phyloP scores from a whole-genome alignment of 2,113 vertebrate genomes.

The Aix galericulata region DNA sequence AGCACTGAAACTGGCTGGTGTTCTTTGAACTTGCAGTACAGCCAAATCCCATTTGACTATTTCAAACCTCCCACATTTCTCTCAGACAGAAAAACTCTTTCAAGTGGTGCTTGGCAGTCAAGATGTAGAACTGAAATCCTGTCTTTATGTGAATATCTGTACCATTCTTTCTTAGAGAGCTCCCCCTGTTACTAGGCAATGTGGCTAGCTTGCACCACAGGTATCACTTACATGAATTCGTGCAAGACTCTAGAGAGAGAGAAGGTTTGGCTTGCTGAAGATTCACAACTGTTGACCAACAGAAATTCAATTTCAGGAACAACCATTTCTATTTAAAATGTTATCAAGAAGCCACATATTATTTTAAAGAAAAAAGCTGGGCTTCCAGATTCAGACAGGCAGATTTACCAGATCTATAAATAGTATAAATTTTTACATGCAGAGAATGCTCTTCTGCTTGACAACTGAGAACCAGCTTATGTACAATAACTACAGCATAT shows the following conservation, averaged over 20 bases:
- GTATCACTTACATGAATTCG: not conserved
- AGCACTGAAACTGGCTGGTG: not conserved
- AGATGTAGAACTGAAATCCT: not conserved
- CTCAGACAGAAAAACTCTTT: slow-evolving; percentile 37
- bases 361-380: not conserved
- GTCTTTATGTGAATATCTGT: not conserved
- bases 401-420: not conserved
- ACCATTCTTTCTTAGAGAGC: not conserved
- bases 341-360: not conserved
- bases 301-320: not conserved
- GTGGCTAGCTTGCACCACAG: not conserved
- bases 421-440: not conserved
- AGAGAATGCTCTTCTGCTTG: not conserved
- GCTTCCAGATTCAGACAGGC: not conserved
- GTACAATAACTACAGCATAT: not conserved
- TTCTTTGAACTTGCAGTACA: not conserved
- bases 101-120: slow-evolving; percentile 22
- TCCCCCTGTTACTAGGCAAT: not conserved
- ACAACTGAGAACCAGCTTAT: not conserved
- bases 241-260: not conserved
- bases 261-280: not conserved
- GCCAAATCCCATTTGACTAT: not conserved
- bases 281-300: not conserved
- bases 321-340: not conserved
- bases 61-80: slow-evolving; percentile 22